Base-by-base conservation (phyloP, 2,888 invertebrate genomes). In the Timema podura region DNA sequence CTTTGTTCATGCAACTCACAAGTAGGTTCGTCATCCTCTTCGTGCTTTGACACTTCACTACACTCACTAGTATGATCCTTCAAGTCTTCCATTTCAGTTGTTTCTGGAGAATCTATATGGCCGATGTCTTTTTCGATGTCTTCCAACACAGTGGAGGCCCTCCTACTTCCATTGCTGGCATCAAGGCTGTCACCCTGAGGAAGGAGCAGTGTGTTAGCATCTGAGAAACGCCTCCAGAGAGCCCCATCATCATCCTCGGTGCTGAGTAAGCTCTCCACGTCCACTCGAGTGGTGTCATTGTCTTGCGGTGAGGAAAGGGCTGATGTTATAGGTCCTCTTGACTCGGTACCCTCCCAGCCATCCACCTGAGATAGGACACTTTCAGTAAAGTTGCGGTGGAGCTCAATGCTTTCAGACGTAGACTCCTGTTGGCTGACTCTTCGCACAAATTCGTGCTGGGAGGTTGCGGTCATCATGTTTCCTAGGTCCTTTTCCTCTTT, bases 71-170 rank as follows among this genome's bases (percentile, higher is more conserved):
- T 57, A 68, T 68, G 64, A 65, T 64, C 61, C 44, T 49, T 44
- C 48, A 65, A 68, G 68, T 30, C 73, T 74, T 66, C 76, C 74
- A 70, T 77, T 75, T 93, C 92, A 7, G 91, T 92, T 11, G 87
- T 85, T 82, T 93, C 93, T 0, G 93, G 92, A 0, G 92, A 93
- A 79, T 93, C 93, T 68, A 93, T 93, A 77, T 93, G 93, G 11
- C 88, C 88, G 67, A 93, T 90, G 83, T 74, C 86, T 86, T 71
- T 71, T 51, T 69, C 69, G 48, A 69, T 69, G 77, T 82, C 67
- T 48, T 73, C 67, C 59, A 73, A 68, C 13, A 68, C 69, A 13
- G 71, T 64, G 7, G 73, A 73, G 9, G 65, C 51, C 65, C 73
- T 69, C 10, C 71, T 59, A 6, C 68, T 66, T 44, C 69, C 70